These are phyloP conservation scores for Atethmia centrago DNA, from an alignment of 2,888 invertebrate species.

Conservation along the genomic window DNA sequence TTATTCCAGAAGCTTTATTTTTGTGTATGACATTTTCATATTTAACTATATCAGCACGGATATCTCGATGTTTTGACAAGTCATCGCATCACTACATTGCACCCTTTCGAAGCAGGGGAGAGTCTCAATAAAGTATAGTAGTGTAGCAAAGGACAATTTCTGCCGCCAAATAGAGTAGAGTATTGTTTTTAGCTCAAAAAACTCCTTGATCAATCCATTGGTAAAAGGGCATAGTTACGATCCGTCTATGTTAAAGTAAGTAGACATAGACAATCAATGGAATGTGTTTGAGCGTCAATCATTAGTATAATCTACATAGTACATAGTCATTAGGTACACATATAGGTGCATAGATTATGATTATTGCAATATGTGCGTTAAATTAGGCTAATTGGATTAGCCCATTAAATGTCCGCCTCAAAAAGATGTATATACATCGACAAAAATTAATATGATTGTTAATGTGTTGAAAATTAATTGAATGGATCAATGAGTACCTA, in stretches of 20 bases:
- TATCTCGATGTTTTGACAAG: background rate
- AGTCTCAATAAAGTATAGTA: no score
- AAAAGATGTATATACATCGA: background rate
- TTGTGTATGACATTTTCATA: no score
- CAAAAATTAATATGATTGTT: background rate
- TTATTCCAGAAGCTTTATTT: no score
- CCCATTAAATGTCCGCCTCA: background rate
- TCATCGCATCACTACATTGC: no score
- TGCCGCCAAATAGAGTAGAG: background rate
- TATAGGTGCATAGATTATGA: background rate
- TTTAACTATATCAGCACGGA: no score
- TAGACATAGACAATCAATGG: background rate
- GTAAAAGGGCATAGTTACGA: background rate
- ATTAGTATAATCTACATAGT: background rate
- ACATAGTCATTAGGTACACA: background rate
- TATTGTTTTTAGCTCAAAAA: background rate
- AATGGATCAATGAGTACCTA: no score
- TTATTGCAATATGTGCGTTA: slow-evolving; percentile 1
- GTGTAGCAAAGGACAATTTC: background rate
- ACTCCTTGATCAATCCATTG: no score
- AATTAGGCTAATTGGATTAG: slow-evolving; percentile 12
- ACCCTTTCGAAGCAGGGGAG: no score
- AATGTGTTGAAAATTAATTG: background rate
- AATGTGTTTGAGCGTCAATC: slow-evolving; percentile 22
- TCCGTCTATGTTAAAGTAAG: no score